phyloP scores from a whole-genome alignment of 2,797 vertebrate species.

The Lepilemur ruficaudatus region DNA sequence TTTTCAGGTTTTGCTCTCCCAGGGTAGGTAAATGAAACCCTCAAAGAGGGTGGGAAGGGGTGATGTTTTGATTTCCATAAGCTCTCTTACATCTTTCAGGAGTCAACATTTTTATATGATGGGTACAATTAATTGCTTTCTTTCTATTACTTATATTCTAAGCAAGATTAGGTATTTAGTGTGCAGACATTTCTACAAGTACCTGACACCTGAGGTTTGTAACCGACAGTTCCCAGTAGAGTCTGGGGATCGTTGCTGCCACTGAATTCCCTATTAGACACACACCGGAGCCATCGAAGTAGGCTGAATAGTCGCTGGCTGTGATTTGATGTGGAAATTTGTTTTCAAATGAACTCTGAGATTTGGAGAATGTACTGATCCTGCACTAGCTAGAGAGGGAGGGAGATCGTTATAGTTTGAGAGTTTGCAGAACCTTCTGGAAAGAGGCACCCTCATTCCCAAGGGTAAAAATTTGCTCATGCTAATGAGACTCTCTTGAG shows the following conservation, averaged over 20 bases:
- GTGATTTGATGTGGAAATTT: constrained; percentile 52
- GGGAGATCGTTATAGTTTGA: constrained; percentile 72
- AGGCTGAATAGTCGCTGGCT: background rate
- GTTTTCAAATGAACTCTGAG: constrained; percentile 59
- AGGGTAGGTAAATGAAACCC: background rate
- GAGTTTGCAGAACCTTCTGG: constrained; percentile 61
- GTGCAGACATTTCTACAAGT: constrained; percentile 51
- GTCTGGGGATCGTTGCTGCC: background rate
- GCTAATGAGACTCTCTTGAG: constrained; percentile 42
- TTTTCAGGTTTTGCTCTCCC: background rate
- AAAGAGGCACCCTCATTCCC: constrained; percentile 60
- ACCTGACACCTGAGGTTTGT: constrained; percentile 55
- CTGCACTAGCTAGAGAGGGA: constrained; percentile 71
- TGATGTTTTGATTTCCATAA: background rate
- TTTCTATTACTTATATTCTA: background rate
- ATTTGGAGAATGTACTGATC: constrained; percentile 58
- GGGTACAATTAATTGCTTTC: background rate
- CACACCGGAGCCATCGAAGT: background rate
- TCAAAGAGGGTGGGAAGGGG: background rate
- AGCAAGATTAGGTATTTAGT: constrained; percentile 42
- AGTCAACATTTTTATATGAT: background rate
- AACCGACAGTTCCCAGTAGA: constrained; percentile 52
- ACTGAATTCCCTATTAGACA: background rate
- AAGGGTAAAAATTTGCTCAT: constrained; percentile 65
- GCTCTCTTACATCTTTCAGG: background rate